Base-by-base conservation (phyloP, 2,113 vertebrate genomes). In the Lampris incognitus region DNA sequence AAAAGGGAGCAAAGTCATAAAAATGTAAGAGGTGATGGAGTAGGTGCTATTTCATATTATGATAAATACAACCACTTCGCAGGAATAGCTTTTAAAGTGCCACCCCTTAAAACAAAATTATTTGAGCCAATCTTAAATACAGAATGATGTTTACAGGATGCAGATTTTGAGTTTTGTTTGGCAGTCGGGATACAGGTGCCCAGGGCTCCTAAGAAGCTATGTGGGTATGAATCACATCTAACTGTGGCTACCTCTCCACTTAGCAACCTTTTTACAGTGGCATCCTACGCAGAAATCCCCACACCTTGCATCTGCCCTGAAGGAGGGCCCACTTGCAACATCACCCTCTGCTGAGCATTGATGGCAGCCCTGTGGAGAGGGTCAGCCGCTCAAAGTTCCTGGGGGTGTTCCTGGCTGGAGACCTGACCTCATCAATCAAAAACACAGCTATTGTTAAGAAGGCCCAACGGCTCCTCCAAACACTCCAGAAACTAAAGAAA, bases 31-130 rank as follows among this genome's bases (percentile, higher is more conserved):
- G 64, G 69, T 88, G 83, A 85, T 79, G 64, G 74, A 85, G 74
- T 69, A 78, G 68, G 74, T 86, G 75, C 72, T 79, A 79, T 87
- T 89, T 82, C 74, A 83, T 70, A 82, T 83, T 67, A 78, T 75
- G 59, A 85, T 85, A 80, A 90, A 91, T 87, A 83, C 70, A 86
- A 85, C 72, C 82, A 88, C 74, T 88, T 73, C 49, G 70, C 54
- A 56, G 9, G 76, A 81, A 81, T 79, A 58, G 81, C 52, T 85
- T 87, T 79, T 84, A 60, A 86, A 84, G 79, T 66, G 62, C 75
- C 71, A 59, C 69, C 71, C 72, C 60, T 66, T 72, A 81, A 84
- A 86, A 71, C 55, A 66, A 73, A 86, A 73, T 78, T 74, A 85
- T 84, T 80, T 58, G 11, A 82, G 61, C 66, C 60, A 41, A 72